Evolutionary conservation across 2,113 vertebrate species (phyloP).

Genomic region (Clupea harengus): DNA sequence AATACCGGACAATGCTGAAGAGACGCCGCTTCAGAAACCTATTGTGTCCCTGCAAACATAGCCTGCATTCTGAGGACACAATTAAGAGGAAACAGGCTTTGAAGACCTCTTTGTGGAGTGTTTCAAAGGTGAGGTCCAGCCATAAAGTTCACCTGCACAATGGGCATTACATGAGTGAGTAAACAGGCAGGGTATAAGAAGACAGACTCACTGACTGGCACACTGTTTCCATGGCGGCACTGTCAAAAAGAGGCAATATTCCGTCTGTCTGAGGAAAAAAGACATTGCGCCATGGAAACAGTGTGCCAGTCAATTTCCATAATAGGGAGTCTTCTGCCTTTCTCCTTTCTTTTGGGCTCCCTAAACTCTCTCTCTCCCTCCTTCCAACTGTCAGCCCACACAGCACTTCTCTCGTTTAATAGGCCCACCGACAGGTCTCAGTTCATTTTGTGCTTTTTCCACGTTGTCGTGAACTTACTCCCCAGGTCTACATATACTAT

Average conservation of each 20-base stretch:
- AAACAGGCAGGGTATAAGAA: background rate
- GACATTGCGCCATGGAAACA: constrained; percentile 14
- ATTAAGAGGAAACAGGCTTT: background rate
- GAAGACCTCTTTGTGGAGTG: background rate
- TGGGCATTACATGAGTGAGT: background rate
- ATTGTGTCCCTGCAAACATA: background rate
- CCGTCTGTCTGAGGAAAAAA: constrained; percentile 2
- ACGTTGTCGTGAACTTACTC: constrained; percentile 41
- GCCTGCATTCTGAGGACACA: constrained; percentile 3
- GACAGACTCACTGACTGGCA: background rate
- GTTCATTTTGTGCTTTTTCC: constrained; percentile 52
- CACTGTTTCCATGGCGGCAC: background rate
- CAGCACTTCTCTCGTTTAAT: constrained; percentile 38
- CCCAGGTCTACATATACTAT: constrained; percentile 53
- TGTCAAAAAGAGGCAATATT: background rate
- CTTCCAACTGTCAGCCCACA: constrained; percentile 11
- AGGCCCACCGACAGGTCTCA: constrained; percentile 46
- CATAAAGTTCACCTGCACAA: constrained; percentile 7
- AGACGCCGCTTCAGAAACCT: constrained; percentile 4
- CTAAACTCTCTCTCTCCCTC: constrained; percentile 19
- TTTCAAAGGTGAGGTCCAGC: background rate
- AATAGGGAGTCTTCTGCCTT: constrained; percentile 19
- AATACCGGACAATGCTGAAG: constrained; percentile 30
- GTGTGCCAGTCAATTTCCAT: constrained; percentile 15
- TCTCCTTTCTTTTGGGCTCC: constrained; percentile 24